Base-by-base conservation (phyloP, 1,140 invertebrate genomes). In the Pachyrhynchus sulphureomaculatus region DNA sequence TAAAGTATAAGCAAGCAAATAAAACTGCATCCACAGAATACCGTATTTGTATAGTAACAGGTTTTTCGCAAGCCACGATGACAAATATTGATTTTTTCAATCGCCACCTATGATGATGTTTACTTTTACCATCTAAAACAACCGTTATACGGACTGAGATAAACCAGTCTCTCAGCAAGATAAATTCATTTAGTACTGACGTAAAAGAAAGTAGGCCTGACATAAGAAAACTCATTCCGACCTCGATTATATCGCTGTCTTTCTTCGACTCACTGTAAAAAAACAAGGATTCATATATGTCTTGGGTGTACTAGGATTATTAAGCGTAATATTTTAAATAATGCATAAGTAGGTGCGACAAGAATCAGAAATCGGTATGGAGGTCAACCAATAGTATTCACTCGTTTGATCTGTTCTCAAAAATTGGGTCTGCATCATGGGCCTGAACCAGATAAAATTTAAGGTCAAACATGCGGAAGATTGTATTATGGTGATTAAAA, bases 331-430 rank as follows among this genome's bases (percentile, higher is more conserved):
- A 10, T n/a, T 42, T 42, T n/a, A 10, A n/a, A 42, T 18, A 20
- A 42, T 42, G n/a, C 12, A 42, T 42, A 42, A 42, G 39, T 42
- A 42, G 39, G 39, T 42, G 39, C 39, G 39, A 42, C 39, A 42
- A 42, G 39, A 42, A 18, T 10, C 20, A 42, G n/a, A 15, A 15
- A 10, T 42, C 20, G 39, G 39, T 15, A 42, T 42, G 39, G 39
- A 42, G 39, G 39, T 42, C 39, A 42, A 17, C 39, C 39, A 42
- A 42, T n/a, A n/a, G n/a, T n/a, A n/a, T n/a, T n/a, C n/a, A n/a
- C n/a, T 6, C 29, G 12, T 6, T 4, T 12, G 12, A 12, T 32
- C 12, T 32, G 29, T 32, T 4, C 12, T 32, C 29, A 32, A 6
- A 32, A 32, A 32, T 12, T 6, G 12, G 12, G 5, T 4, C 29